Evolutionary conservation across 2,888 invertebrate species (phyloP).

Genomic region (Orthonychiurus folsomi): DNA sequence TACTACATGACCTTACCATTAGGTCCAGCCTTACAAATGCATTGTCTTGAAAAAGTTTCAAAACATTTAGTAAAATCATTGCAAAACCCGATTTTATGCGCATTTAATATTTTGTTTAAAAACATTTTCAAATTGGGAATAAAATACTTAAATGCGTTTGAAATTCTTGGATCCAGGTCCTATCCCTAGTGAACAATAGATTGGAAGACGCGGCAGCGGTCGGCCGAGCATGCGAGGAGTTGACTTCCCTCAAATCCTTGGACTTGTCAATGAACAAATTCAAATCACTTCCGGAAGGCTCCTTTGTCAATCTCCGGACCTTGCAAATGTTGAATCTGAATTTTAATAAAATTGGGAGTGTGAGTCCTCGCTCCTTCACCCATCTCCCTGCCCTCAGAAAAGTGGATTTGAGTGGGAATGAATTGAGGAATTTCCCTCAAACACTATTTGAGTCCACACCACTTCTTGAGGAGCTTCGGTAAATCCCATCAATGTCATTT

Average conservation of each 20-base stretch:
- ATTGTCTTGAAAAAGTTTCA: too few species aligned
- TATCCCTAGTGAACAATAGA: conserved; percentile 62
- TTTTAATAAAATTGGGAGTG: conserved; percentile 31
- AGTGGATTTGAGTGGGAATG: conserved; percentile 68
- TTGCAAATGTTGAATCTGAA: conserved; percentile 37
- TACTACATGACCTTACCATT: too few species aligned
- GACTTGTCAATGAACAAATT: conserved; percentile 64
- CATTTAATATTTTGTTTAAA: too few species aligned
- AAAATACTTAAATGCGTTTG: too few species aligned
- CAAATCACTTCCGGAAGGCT: conserved; percentile 58
- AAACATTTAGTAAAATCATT: too few species aligned
- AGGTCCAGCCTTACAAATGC: too few species aligned
- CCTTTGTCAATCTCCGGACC: conserved; percentile 37
- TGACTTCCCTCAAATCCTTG: conserved; percentile 61
- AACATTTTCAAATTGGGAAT: too few species aligned
- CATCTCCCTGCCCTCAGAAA: conserved; percentile 61
- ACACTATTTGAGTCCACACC: conserved; percentile 56
- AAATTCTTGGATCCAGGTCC: too few species aligned
- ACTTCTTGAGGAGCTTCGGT: conserved; percentile 57
- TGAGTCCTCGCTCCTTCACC: conserved; percentile 72
- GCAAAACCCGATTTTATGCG: too few species aligned
- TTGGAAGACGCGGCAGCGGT: conserved; percentile 72
- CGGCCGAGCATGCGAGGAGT: conserved; percentile 65
- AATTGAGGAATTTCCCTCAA: conserved; percentile 65
- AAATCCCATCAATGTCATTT: not conserved